Conservation (phyloP, 1,140 invertebrate genomes). For the Calliphora vicina region DNA sequence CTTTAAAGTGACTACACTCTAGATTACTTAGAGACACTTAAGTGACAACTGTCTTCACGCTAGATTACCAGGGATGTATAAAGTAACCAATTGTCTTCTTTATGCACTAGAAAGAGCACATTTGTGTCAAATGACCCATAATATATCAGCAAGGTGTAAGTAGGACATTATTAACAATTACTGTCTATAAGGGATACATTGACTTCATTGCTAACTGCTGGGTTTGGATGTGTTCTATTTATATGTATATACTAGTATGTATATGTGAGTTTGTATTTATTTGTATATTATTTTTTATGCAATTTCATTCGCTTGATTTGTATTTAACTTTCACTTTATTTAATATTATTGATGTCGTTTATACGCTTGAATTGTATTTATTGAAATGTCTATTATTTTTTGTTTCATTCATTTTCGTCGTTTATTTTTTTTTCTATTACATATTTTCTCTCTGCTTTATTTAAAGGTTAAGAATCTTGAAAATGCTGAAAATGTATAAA, state of each 20-base stretch:
- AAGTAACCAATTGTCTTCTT: too few species aligned
- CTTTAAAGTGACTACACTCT: too few species aligned
- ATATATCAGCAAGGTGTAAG: too few species aligned
- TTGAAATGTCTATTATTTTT: not conserved
- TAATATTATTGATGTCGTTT: constrained; percentile 2
- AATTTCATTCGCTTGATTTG: not conserved
- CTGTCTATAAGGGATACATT: too few species aligned
- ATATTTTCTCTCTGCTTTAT: not conserved
- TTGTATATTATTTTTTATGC: not conserved
- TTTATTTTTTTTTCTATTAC: not conserved
- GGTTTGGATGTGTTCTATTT: not conserved
- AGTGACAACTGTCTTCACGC: too few species aligned
- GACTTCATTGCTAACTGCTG: too few species aligned
- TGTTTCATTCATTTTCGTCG: not conserved
- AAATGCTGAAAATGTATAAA: not conserved
- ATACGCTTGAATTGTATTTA: not conserved
- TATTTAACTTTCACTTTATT: not conserved
- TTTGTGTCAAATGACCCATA: too few species aligned
- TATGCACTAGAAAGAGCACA: too few species aligned
- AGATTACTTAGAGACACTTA: too few species aligned
- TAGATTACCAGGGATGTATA: too few species aligned
- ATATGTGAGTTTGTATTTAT: not conserved
- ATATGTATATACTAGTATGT: not conserved
- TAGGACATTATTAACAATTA: too few species aligned
- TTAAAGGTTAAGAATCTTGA: not conserved